phyloP scores from a whole-genome alignment of 2,113 vertebrate species.

The Tiliqua scincoides region DNA sequence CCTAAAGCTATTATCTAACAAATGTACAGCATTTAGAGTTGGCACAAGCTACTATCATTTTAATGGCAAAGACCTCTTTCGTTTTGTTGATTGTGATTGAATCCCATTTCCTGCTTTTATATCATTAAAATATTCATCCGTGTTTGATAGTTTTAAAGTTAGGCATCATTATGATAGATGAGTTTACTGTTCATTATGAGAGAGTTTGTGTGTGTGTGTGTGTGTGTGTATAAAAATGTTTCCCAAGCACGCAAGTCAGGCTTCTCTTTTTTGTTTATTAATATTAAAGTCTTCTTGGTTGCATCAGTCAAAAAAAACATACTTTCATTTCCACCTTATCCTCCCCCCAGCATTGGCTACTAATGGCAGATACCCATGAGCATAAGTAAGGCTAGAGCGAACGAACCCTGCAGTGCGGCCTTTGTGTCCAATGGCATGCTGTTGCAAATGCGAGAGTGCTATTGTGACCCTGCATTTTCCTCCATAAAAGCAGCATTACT shows the following conservation, averaged over 20 bases:
- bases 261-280: slow-evolving; percentile 68
- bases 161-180: slow-evolving; percentile 64
- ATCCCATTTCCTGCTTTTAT: slow-evolving; percentile 59
- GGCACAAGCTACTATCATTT: slow-evolving; percentile 62
- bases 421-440: slow-evolving; percentile 57
- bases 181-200: slow-evolving; percentile 72
- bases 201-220: too few relatives aligned
- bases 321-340: slow-evolving; percentile 28
- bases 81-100: slow-evolving; percentile 64
- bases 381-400: slow-evolving; percentile 47
- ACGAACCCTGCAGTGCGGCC: slow-evolving; percentile 51
- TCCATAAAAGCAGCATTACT: slow-evolving; percentile 56
- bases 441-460: slow-evolving; percentile 52
- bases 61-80: slow-evolving; percentile 66
- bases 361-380: slow-evolving; percentile 59
- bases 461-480: slow-evolving; percentile 53
- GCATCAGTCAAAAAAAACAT: slow-evolving; percentile 67
- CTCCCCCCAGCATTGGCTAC: slow-evolving; percentile 37
- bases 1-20: slow-evolving; percentile 66
- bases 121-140: slow-evolving; percentile 63
- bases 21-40: slow-evolving; percentile 66
- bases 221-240: slow-evolving; percentile 13
- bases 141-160: slow-evolving; percentile 62
- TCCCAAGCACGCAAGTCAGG: slow-evolving; percentile 55
- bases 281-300: slow-evolving; percentile 65